Evolutionary conservation across 2,113 vertebrate genomes (phyloP).

Genomic region (sheep (Ovis aries)): DNA sequence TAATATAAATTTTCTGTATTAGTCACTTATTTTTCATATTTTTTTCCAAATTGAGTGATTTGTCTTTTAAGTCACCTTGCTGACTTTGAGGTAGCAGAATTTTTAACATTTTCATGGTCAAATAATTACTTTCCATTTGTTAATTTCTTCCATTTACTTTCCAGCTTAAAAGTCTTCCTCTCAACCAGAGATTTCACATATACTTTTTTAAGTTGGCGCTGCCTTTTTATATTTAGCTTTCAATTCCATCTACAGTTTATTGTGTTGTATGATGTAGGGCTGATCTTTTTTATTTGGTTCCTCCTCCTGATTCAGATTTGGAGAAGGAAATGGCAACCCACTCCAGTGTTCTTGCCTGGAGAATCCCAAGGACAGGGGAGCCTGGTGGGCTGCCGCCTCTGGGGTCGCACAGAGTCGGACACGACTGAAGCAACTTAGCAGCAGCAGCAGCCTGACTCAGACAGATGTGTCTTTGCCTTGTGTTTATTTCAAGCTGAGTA

Average conservation of each 20-base stretch:
- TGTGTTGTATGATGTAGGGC: background rate
- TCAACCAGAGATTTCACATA: background rate
- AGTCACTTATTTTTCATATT: background rate
- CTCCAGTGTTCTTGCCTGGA: too few relatives aligned
- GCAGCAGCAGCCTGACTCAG: background rate
- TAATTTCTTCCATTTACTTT: background rate
- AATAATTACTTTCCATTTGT: background rate
- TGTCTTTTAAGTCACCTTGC: slow-evolving; percentile 2
- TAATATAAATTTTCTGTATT: background rate
- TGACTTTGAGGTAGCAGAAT: background rate
- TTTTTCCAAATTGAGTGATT: background rate
- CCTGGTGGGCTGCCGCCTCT: too few relatives aligned
- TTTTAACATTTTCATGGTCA: background rate
- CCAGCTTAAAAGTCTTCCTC: background rate
- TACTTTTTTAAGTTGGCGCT: background rate
- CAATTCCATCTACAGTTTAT: background rate
- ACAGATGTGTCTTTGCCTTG: background rate
- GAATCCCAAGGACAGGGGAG: too few relatives aligned
- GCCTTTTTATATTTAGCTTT: background rate
- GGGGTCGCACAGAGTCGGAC: too few relatives aligned
- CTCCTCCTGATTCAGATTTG: background rate
- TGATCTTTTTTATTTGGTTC: background rate
- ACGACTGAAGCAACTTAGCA: too few relatives aligned
- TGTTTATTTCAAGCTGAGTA: background rate
- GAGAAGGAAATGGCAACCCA: too few relatives aligned